These are phyloP conservation scores for Lordiphosa mommai DNA, from an alignment of 1,140 invertebrate species.

Conservation along the genomic window DNA sequence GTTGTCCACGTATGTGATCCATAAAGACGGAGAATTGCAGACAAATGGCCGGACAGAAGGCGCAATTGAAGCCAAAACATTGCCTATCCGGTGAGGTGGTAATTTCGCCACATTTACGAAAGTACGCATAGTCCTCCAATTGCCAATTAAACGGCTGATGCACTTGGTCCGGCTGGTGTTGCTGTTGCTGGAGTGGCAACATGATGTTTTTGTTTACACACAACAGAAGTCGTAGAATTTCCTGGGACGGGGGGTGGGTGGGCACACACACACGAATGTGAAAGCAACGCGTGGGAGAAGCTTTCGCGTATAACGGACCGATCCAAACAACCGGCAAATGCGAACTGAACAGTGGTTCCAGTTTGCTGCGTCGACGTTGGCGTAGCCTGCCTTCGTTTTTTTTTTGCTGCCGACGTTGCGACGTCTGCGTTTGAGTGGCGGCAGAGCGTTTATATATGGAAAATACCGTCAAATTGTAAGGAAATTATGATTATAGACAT, in stretches of 20 bases:
- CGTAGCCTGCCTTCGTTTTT: no score
- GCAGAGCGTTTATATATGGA: no score
- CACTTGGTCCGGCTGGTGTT: slow-evolving; percentile 12
- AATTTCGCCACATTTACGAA: slow-evolving; percentile 72
- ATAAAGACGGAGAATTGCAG: slow-evolving; percentile 68
- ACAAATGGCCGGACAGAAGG: slow-evolving; percentile 71
- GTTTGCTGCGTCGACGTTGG: no score
- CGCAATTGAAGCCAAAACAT: slow-evolving; percentile 71
- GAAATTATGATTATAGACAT: no score
- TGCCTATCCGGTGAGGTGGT: slow-evolving; percentile 69
- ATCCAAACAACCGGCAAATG: slow-evolving; percentile 30
- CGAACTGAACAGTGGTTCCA: no score
- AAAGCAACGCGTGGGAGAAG: background rate
- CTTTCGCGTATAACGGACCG: slow-evolving; percentile 7
- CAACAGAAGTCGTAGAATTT: slow-evolving; percentile 1
- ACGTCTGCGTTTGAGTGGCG: no score
- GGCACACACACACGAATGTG: slow-evolving; percentile 25
- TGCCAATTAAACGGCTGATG: slow-evolving; percentile 49
- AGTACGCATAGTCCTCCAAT: slow-evolving; percentile 64
- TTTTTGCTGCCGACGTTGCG: no score
- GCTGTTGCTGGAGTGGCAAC: slow-evolving; percentile 43
- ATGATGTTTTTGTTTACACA: slow-evolving; percentile 3
- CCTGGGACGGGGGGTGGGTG: background rate
- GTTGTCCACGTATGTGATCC: slow-evolving; percentile 62
- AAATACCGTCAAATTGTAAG: no score